phyloP scores from a whole-genome alignment of 2,113 vertebrate species.

The Dunckerocampus dactyliophorus region DNA sequence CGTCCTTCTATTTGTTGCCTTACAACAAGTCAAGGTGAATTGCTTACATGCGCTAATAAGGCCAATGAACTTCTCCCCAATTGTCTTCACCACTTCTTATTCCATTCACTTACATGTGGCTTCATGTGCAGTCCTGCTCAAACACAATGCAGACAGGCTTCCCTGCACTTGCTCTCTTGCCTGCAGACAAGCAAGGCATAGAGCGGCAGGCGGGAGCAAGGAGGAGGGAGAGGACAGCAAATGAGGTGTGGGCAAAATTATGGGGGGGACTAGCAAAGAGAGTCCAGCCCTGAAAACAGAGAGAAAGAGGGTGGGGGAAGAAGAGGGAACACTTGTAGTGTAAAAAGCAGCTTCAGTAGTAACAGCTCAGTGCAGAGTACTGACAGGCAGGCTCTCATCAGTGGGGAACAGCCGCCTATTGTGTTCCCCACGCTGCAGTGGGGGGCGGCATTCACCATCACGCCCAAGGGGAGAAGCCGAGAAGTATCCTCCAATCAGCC shows the following conservation, averaged over 20 bases:
- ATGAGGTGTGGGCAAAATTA: conserved; percentile 64
- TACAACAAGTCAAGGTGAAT: conserved; percentile 18
- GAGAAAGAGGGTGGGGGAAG: conserved; percentile 25
- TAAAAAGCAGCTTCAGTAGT: conserved; percentile 41
- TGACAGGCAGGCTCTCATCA: conserved; percentile 39
- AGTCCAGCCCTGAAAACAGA: conserved; percentile 54
- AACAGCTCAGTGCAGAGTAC: conserved; percentile 29
- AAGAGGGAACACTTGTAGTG: conserved; percentile 39
- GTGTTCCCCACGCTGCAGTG: conserved; percentile 57
- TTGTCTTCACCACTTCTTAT: conserved; percentile 30
- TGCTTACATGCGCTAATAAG: conserved; percentile 3
- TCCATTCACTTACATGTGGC: conserved; percentile 45
- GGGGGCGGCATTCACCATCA: conserved; percentile 49
- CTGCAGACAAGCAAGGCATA: conserved; percentile 49
- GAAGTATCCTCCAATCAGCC: conserved; percentile 67
- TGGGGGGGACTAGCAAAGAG: conserved; percentile 42
- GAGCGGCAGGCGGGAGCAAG: conserved; percentile 27
- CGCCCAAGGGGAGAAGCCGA: conserved; percentile 54
- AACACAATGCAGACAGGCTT: conserved; percentile 25
- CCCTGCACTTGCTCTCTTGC: conserved; percentile 37
- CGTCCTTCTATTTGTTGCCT: conserved; percentile 14
- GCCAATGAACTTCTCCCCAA: conserved; percentile 11
- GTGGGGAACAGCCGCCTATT: conserved; percentile 53
- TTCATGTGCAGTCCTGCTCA: conserved; percentile 38
- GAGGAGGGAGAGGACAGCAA: conserved; percentile 48